A percentile compares a stretch with the other conserved stretches of the same genome.
phyloP scores from a whole-genome alignment of 2,888 invertebrate genomes.

The Barypeithes pellucidus region DNA sequence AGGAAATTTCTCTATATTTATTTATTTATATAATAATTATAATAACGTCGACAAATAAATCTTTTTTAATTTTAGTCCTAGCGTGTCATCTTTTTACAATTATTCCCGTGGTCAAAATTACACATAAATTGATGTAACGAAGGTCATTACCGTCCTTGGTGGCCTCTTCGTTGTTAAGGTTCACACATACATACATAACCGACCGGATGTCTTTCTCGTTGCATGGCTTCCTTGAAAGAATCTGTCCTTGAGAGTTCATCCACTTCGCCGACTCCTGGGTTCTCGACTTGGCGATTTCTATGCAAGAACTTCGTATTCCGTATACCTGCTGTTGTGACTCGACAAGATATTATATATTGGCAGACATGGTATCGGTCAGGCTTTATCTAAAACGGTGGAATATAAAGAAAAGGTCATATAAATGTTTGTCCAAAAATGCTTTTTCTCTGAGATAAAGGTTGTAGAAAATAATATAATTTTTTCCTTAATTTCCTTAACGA shows the following conservation, averaged over 20 bases:
- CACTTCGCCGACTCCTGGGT: slow-evolving; percentile 34
- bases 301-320: slow-evolving; percentile 18
- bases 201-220: slow-evolving; percentile 48
- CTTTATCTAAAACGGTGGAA: no score
- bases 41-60: no score
- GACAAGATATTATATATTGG: slow-evolving; percentile 8
- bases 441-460: no score
- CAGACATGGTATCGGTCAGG: not conserved
- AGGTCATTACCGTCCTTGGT: slow-evolving; percentile 12
- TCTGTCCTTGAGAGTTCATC: slow-evolving; percentile 52
- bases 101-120: not conserved
- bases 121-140: not conserved
- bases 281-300: slow-evolving; percentile 14
- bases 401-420: no score
- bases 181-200: slow-evolving; percentile 36
- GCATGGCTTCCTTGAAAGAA: slow-evolving; percentile 51
- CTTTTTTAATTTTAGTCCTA: no score
- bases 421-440: no score
- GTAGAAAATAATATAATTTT: no score
- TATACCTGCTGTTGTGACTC: slow-evolving; percentile 18
- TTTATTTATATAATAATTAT: no score
- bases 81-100: not conserved
- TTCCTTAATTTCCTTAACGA: no score
- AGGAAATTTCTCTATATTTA: no score
- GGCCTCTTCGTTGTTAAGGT: slow-evolving; percentile 24